These are phyloP conservation scores for Oreocharis arfaki DNA, from an alignment of 2,113 vertebrate genomes.

Conservation along the genomic window DNA sequence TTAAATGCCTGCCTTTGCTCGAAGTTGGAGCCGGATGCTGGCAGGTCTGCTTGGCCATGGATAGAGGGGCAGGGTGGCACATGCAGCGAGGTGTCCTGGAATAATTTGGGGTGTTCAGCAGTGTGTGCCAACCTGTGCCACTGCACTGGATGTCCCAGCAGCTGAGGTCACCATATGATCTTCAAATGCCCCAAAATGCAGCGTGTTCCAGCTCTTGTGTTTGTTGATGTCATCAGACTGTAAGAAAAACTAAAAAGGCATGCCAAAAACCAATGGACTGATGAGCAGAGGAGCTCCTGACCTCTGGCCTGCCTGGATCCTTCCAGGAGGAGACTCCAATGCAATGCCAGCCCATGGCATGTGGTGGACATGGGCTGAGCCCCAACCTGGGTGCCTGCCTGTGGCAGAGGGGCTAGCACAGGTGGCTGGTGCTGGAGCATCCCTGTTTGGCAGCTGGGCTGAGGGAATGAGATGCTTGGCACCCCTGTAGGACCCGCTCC, in stretches of 20 bases:
- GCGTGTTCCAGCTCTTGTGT: not conserved
- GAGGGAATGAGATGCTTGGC: not conserved
- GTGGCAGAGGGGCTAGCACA: not conserved
- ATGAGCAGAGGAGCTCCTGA: not conserved
- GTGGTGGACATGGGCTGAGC: not conserved
- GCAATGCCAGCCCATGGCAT: fast-evolving
- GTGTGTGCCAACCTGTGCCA: not conserved
- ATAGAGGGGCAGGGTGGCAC: not conserved
- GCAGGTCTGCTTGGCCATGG: not conserved
- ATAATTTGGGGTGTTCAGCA: not conserved
- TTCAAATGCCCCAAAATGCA: not conserved
- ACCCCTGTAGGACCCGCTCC: not conserved
- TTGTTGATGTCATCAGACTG: not conserved
- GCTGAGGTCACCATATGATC: not conserved
- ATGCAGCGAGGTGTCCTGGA: not conserved
- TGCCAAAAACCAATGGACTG: not conserved
- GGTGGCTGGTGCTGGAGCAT: not conserved
- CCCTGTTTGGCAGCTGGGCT: not conserved
- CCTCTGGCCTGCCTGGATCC: not conserved
- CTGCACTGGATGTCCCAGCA: not conserved
- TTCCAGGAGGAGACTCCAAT: fast-evolving
- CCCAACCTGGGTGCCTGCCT: not conserved
- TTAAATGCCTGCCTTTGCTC: not conserved
- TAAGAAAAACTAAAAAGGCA: not conserved
- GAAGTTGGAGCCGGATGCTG: not conserved